Base-by-base conservation (phyloP, 53 echinoderm and acorn worm species). In the Mesocentrotus franciscanus region DNA sequence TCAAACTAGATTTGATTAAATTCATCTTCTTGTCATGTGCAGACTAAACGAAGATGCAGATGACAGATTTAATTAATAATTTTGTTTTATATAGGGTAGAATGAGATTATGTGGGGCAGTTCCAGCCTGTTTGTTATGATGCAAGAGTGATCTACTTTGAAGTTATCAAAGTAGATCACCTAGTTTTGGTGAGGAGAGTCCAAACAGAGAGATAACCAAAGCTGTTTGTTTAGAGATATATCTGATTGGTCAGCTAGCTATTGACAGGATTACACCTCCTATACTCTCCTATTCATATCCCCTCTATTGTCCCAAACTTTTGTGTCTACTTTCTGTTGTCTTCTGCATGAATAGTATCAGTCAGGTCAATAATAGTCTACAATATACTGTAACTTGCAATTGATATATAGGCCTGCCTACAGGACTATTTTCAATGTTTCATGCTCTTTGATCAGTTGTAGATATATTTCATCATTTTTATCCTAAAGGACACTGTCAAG, bases 81-180 rank as follows among this genome's bases (percentile, higher is more conserved):
- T 74, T 20, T 6, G 8, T 7, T 68, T 24, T 49, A 39, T 3
- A 39, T 22, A 18, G 68, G 68, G 24, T 74, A 29, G 30, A 49
- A 70, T 70, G 16, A 70, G 17, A 26, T 20, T 1, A 84, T 27
- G 84, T 84, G 22, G 18, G 20, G 49, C 84, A 22, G 39, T 84
- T 84, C 36, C 14, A 42, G 84, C 84, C 24, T 42, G 49, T 49
- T 42, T 84, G 84, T 84, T 84, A 84, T 84, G 84, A 84, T 22
- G 84, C 17, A 84, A 91, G 22, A 33, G 12, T 91, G 91, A 91
- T 91, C 91, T 91, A 91, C 64, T 91, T 91, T 64, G 66, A 33
- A 32, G 61, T 66, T 64, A 1, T 66, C 91, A 91, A 91, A 91
- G 34, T 91, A 91, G 91, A 91, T 91, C 91, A 91, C 91, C 91